Conservation (phyloP, 2,888 invertebrate species). For the Ctenicera cuprea region DNA sequence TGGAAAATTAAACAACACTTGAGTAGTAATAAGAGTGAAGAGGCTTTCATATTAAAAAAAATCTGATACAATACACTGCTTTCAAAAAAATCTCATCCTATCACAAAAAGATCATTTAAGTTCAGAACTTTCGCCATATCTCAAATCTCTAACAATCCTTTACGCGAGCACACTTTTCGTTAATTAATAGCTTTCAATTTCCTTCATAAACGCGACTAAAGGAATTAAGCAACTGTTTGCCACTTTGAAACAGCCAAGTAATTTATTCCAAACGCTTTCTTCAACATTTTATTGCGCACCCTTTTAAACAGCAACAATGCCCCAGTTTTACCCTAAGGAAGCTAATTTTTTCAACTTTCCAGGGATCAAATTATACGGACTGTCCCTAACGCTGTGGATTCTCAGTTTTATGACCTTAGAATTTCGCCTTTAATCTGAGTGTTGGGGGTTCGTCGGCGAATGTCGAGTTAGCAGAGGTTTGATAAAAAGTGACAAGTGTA, state of each 20-base stretch:
- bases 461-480: neutral
- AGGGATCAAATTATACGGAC: slow-evolving; percentile 22
- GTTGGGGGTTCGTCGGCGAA: slow-evolving; percentile 9
- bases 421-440: slow-evolving; percentile 12
- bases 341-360: slow-evolving; percentile 23
- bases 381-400: slow-evolving; percentile 21
- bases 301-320: slow-evolving; percentile 14
- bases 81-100: too few species aligned
- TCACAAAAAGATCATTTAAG: too few species aligned
- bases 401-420: slow-evolving; percentile 28
- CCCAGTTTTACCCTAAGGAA: slow-evolving; percentile 6
- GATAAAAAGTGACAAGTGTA: slow-evolving; percentile 36
- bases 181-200: slow-evolving; percentile 10
- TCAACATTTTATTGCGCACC: slow-evolving; percentile 16
- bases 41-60: too few species aligned
- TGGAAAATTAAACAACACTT: too few species aligned
- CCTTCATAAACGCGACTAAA: slow-evolving; percentile 17
- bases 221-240: slow-evolving; percentile 30
- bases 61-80: too few species aligned
- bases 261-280: slow-evolving; percentile 20
- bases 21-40: too few species aligned
- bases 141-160: neutral
- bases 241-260: slow-evolving; percentile 12
- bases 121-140: neutral
- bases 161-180: neutral